Evolutionary conservation across 1,140 invertebrate genomes (phyloP), one percentile per base, ranked within the genome.

Genomic region (Scylla paramamosain): DNA sequence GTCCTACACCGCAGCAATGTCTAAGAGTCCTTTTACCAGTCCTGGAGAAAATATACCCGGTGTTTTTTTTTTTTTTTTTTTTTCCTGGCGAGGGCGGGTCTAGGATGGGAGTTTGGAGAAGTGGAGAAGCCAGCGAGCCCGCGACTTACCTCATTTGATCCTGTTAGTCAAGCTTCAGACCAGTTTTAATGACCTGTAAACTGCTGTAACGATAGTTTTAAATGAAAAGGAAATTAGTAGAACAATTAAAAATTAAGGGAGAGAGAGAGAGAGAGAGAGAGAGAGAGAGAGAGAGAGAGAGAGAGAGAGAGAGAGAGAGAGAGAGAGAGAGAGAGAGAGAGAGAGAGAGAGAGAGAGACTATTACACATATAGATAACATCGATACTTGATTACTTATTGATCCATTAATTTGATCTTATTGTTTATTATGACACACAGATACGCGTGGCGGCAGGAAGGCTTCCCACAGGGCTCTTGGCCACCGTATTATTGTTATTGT

Each of bases 201-300:
- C 52, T 59, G 52, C 52, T 59, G 28, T 31, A 86, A 83, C 77
- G 77, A 25, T 83, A 7, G 29, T 29, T 25, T n/a, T 25, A 7
- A n/a, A 83, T 29, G 25, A 7, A 7, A 83, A n/a, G 77, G 25
- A 29, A n/a, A 83, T 25, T 86, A 31, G 25, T 86, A 86, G 32
- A 31, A 86, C 83, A 86, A 86, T 86, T 29, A 39, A 14, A 32
- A 14, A 86, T 86, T 25, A 86, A 0, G n/a, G 0, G 83, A 86
- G 83, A 86, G 83, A 86, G 83, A 86, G 83, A 86, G 83, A 86
- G 83, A 86, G 83, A 86, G 83, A 86, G 83, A 39, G 83, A 86
- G 28, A 39, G 83, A 86, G 28, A 31, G 83, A 31, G 83, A 29
- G 83, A 31, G 83, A 29, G 28, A 86, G 83, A 39, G 32, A 39